Evolutionary conservation across 2,797 vertebrate species (phyloP).

Genomic region (Cossypha polioptera): DNA sequence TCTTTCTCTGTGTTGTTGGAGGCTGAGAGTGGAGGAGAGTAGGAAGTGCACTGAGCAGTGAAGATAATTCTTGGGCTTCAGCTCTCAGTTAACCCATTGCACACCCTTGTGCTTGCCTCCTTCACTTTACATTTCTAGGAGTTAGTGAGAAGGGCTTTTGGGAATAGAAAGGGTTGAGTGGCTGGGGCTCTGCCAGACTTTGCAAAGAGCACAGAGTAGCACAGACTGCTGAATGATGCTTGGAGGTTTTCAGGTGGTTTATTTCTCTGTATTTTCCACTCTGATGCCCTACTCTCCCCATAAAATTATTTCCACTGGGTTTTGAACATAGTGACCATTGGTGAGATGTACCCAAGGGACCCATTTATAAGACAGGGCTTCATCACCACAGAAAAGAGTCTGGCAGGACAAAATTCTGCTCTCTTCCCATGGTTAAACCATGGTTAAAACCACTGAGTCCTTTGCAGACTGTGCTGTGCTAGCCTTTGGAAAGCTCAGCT

Average conservation of each 20-base stretch:
- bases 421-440: not conserved
- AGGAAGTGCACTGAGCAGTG: not conserved
- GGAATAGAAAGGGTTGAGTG: not conserved
- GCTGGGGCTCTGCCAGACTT: not conserved
- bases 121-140: not conserved
- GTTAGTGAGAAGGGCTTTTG: not conserved
- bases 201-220: not conserved
- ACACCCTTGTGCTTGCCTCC: not conserved
- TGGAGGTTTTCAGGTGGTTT: not conserved
- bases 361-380: not conserved
- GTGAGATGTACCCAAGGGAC: not conserved
- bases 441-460: not conserved
- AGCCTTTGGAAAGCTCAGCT: not conserved
- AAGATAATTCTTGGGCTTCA: not conserved
- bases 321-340: not conserved
- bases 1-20: not conserved
- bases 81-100: not conserved
- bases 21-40: not conserved
- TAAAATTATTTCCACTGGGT: not conserved
- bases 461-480: not conserved
- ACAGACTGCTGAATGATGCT: not conserved
- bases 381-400: not conserved
- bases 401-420: not conserved
- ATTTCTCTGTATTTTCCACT: not conserved
- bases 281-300: not conserved